Conservation (phyloP, 1,140 invertebrate genomes). For the Panonychus citri region DNA sequence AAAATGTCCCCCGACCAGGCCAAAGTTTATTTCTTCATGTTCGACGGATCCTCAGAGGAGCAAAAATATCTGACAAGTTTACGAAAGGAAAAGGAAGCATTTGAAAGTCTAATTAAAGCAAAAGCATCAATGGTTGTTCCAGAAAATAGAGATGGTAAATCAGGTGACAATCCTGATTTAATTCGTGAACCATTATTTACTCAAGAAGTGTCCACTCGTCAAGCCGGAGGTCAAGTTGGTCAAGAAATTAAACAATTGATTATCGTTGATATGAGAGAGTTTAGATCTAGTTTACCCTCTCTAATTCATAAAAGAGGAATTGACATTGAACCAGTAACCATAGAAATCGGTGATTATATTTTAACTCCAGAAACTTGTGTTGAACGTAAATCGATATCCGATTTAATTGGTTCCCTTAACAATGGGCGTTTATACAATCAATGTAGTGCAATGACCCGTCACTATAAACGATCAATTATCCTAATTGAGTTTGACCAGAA, state of each 20-base stretch:
- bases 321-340: conserved; percentile 71
- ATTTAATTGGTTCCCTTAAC: conserved; percentile 85
- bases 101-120: conserved; percentile 67
- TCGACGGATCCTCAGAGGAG: conserved; percentile 62
- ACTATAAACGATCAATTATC: conserved; percentile 68
- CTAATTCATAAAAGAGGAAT: conserved; percentile 77
- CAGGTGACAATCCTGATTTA: conserved; percentile 40
- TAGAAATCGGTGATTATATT: conserved; percentile 89
- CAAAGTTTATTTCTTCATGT: conserved; percentile 16
- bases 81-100: conserved; percentile 72
- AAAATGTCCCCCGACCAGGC: conserved; percentile 6
- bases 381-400: conserved; percentile 88
- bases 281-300: conserved; percentile 81
- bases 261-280: conserved; percentile 95
- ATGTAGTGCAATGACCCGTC: conserved; percentile 60
- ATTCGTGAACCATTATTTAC: conserved; percentile 18
- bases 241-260: conserved; percentile 23
- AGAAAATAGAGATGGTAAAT: conserved; percentile 36
- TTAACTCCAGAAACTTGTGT: conserved; percentile 84
- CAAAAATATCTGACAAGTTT: conserved; percentile 76
- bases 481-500: conserved; percentile 91
- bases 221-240: conserved; percentile 14
- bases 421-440: conserved; percentile 88
- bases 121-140: conserved; percentile 30
- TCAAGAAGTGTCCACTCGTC: neutral